Evolutionary conservation across 2,888 invertebrate genomes (phyloP).

Genomic region (Cremastinae sp.): DNA sequence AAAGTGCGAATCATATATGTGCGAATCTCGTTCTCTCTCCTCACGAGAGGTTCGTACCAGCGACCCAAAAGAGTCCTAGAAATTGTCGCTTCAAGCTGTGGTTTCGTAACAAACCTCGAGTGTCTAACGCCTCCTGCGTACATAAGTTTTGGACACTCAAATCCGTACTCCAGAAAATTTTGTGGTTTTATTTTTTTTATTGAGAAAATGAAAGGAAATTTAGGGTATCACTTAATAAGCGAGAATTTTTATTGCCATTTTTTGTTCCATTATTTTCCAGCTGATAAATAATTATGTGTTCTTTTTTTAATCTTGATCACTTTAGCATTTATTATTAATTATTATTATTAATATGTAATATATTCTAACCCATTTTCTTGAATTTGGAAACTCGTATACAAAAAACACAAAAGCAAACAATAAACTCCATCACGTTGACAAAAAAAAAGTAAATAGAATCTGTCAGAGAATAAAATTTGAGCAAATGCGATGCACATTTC

Average conservation of each 20-base stretch:
- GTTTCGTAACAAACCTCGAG: conserved; percentile 75
- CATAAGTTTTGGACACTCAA: conserved; percentile 20
- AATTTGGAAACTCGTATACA: no score
- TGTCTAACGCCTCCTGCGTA: conserved; percentile 53
- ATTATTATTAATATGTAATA: background rate
- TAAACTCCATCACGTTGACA: conserved; percentile 32
- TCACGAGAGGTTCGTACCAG: conserved; percentile 37
- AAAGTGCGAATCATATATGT: conserved; percentile 12
- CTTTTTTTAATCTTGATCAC: conserved; percentile 9
- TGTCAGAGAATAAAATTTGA: no score
- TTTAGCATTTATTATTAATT: background rate
- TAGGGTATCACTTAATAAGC: no score
- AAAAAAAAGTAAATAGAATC: conserved; percentile 5
- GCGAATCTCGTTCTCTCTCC: conserved; percentile 30
- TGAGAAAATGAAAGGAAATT: background rate
- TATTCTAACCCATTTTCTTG: no score
- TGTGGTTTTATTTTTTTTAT: background rate
- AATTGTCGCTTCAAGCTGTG: conserved; percentile 77
- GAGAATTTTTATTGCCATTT: no score
- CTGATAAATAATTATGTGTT: no score
- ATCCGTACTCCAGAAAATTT: conserved; percentile 12
- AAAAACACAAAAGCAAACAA: conserved; percentile 40
- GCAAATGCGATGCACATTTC: conserved; percentile 31
- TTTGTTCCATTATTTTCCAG: no score
- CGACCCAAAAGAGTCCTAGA: conserved; percentile 63